Percentiles rank a stretch among this genome's conserved stretches.
Evolutionary conservation across 2,113 vertebrate genomes (phyloP).

Genomic region (Gasterosteus nipponicus): DNA sequence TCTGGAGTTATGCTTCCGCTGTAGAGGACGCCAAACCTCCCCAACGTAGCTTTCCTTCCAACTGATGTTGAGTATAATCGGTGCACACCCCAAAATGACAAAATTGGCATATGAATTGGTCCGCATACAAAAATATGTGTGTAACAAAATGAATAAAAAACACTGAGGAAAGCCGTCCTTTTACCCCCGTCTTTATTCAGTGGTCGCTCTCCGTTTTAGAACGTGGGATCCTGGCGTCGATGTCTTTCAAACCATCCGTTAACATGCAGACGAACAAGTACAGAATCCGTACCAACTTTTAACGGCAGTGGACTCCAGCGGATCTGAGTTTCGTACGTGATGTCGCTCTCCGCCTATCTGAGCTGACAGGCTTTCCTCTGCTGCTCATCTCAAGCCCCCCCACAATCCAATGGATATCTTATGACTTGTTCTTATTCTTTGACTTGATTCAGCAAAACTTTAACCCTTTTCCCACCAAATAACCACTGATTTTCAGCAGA

Average conservation of each 20-base stretch:
- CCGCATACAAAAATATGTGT: not conserved
- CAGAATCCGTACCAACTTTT: constrained; percentile 38
- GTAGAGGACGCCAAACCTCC: not conserved
- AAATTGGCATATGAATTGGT: not conserved
- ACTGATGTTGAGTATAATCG: not conserved
- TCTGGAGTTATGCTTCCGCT: not conserved
- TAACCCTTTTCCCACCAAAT: not conserved
- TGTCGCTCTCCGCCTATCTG: constrained; percentile 54
- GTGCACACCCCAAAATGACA: not conserved
- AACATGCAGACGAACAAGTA: constrained; percentile 14
- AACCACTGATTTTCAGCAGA: not conserved
- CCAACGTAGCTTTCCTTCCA: not conserved
- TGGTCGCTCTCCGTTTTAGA: constrained; percentile 6
- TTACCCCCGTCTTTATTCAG: not conserved
- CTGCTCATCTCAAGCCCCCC: constrained; percentile 4
- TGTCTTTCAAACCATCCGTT: constrained; percentile 5
- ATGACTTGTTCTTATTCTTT: not conserved
- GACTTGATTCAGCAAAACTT: not conserved
- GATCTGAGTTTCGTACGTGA: constrained; percentile 33
- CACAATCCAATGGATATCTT: not conserved
- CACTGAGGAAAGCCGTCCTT: not conserved
- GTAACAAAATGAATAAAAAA: not conserved
- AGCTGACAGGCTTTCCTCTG: constrained; percentile 56
- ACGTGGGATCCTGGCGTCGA: not conserved
- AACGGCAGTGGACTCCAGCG: constrained; percentile 18